Base-by-base conservation (phyloP, 2,797 vertebrate species). In the Atherinosoma microstoma region DNA sequence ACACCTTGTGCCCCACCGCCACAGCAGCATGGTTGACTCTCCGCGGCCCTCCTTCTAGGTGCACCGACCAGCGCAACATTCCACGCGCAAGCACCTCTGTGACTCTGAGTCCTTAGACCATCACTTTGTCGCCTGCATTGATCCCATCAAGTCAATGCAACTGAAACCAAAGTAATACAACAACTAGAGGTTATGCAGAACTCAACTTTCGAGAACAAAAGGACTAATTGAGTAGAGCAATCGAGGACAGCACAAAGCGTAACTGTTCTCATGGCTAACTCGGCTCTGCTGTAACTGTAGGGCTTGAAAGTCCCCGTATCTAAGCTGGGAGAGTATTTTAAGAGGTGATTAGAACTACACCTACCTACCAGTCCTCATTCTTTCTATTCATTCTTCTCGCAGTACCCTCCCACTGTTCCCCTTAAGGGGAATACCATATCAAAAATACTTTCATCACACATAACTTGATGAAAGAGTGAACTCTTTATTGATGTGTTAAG, bases 21-120 rank as follows among this genome's bases (percentile, higher is more conserved):
- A 99, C 98, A 4, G 98, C 98, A 10, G 98, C 98, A 88, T 99
- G 98, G 94, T 99, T 99, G 91, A 99, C 98, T 94, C 98, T 96
- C 89, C 97, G 96, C 4, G 97, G 98, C 90, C 98, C 98, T 59
- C 97, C 98, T 95, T 99, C 98, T 88, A 99, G 94, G 92, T 98
- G 97, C 93, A 98, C 97, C n/a, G 97, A 96, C 97, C 97, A 99
- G 94, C 96, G 97, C 88, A 98, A 96, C 97, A 99, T 99, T 94
- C 89, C 94, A 81, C 90, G 89, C 90, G 79, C 87, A 62, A 85
- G 89, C 91, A 85, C 90, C 88, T 86, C 89, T 61, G 69, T 45
- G 76, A 85, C 80, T 40, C 59, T 40, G 27, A 81, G 85, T 76
- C 65, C 86, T 92, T 88, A 93, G 66, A 92, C 91, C 93, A 94